Base-by-base conservation (phyloP, 2,113 vertebrate genomes). In the Eretmochelys imbricata region DNA sequence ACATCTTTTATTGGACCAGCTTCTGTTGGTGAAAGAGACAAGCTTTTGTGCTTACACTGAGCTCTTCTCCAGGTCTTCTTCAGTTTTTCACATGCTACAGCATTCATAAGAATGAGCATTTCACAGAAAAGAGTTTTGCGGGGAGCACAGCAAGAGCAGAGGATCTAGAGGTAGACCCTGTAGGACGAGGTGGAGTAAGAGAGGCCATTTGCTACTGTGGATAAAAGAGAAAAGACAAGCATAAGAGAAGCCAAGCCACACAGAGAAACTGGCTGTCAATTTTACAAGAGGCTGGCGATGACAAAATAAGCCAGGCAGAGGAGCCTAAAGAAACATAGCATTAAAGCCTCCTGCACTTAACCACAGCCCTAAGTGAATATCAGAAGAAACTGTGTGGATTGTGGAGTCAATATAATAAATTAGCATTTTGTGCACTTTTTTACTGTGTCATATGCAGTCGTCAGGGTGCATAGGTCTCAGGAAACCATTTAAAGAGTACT, bases 31-130 rank as follows among this genome's bases (percentile, higher is more conserved):
- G 62, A 65, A 35, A 65, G 62, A 65, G 14, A 19, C 62, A 17
- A 65, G 31, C 62, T 35, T 35, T 35, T 31, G 8, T 8, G 31
- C 7, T 65, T 35, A 65, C 14, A 65, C 6, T 16, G 6, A n/a
- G 62, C 62, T n/a, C 7, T 65, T 35, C 31, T 65, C 14, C 29
- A 29, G 29, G 62, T 65, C 13, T 49, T 25, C 10, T 49, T 79
- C 81, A 69, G 95, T 84, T 93, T 95, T 84, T 93, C 84, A 16
- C 38, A 80, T 55, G 86, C 27, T 24, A 22, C 95, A 14, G 80
- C 95, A 76, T 90, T 94, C 90, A 93, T 89, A 96, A 93, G 92
- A 96, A 89, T 59, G 96, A 91, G 42, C 54, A 78, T 72, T 97
- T 95, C 82, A 75, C 82, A 85, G 85, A 86, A 94, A 95, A 87